Percentiles rank a stretch among this genome's conserved stretches.
Conservation (phyloP, 1,140 invertebrate species). For the Acromyrmex heyeri region DNA sequence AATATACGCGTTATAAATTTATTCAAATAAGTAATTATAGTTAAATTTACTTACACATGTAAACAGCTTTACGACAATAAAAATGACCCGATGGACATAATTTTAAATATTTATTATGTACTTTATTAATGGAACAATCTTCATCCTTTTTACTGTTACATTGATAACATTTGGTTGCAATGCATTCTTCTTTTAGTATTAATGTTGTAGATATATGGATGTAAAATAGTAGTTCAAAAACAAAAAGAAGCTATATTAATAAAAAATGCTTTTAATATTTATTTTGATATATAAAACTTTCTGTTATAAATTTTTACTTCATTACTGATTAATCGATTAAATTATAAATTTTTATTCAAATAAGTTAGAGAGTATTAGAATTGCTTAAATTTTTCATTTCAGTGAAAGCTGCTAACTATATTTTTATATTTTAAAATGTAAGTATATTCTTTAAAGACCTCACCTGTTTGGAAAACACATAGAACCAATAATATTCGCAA, state of each 20-base stretch:
- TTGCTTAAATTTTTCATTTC: conserved; percentile 12
- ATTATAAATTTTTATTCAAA: neutral
- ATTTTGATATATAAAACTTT: neutral
- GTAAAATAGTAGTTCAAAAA: neutral
- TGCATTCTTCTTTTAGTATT: conserved; percentile 50
- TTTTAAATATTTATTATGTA: conserved; percentile 70
- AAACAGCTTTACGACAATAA: conserved; percentile 74
- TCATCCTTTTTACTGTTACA: conserved; percentile 73
- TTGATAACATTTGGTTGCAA: conserved; percentile 74
- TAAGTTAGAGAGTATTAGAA: neutral
- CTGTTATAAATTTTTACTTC: neutral
- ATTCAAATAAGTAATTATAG: conserved; percentile 16
- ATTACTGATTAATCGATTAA: neutral
- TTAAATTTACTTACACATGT: conserved; percentile 68
- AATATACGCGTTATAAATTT: neutral
- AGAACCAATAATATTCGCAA: conserved; percentile 70
- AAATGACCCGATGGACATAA: conserved; percentile 57
- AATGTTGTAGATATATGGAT: neutral
- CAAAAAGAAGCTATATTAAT: conserved; percentile 11
- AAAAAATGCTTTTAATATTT: neutral
- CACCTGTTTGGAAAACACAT: conserved; percentile 71
- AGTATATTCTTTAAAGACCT: conserved; percentile 36
- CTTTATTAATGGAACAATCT: conserved; percentile 63
- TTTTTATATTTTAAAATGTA: neutral
- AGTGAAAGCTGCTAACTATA: neutral